Conservation (phyloP, 2,888 invertebrate genomes). For the Macropis europaea region DNA sequence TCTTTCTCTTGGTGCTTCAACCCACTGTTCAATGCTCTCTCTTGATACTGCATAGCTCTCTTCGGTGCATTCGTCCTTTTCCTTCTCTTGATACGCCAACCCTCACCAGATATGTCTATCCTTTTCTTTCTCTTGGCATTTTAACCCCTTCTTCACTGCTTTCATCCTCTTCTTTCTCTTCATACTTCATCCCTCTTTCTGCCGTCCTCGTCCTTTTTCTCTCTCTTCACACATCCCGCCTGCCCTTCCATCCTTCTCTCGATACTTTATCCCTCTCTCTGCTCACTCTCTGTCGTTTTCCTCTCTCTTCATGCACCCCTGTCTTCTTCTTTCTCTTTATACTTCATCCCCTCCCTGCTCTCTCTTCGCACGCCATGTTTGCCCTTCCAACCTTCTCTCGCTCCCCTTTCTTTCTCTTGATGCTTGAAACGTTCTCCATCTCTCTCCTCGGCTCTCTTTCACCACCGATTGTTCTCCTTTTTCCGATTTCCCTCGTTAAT, state of each 20-base stretch:
- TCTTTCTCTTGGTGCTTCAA: conserved; percentile 2
- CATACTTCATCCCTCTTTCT: neutral
- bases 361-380: neutral
- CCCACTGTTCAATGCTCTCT: neutral
- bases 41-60: no score
- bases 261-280: neutral
- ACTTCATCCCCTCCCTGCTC: neutral
- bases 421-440: no score
- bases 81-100: no score
- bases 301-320: neutral
- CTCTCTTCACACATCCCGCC: neutral
- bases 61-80: no score
- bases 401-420: neutral
- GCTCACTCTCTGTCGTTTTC: neutral
- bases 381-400: neutral
- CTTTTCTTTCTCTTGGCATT: neutral
- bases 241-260: neutral
- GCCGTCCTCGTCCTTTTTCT: neutral
- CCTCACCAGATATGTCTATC: no score
- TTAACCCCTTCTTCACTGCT: neutral
- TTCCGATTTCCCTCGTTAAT: neutral
- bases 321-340: neutral
- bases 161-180: neutral
- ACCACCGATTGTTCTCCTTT: no score
- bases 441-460: neutral